phyloP scores from a whole-genome alignment of 1,140 invertebrate species.

The Caenorhabditis latens region DNA sequence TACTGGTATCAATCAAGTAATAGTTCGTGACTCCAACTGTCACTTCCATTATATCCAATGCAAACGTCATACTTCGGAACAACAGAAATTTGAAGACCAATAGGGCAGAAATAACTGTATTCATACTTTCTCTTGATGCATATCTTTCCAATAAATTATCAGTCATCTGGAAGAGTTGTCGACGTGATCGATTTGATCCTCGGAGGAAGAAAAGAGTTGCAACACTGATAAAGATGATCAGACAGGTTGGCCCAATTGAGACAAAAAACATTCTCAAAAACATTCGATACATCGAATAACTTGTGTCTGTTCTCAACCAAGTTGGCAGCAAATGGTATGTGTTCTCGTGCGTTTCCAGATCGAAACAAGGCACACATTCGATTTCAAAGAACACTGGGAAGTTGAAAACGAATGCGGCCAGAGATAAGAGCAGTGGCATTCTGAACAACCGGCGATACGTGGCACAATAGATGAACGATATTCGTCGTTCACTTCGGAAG shows the following conservation, averaged over 20 bases:
- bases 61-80: constrained; percentile 70
- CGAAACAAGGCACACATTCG: constrained; percentile 56
- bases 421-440: constrained; percentile 70
- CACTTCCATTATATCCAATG: constrained; percentile 72
- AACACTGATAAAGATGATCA: constrained; percentile 68
- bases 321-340: constrained; percentile 67
- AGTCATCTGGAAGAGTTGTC: constrained; percentile 72
- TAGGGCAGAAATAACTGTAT: constrained; percentile 72
- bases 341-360: not conserved
- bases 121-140: constrained; percentile 72
- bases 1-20: constrained; percentile 69
- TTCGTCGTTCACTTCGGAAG: constrained; percentile 70
- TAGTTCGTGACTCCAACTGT: constrained; percentile 62
- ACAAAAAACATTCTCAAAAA: constrained; percentile 70
- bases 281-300: constrained; percentile 69
- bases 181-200: constrained; percentile 69
- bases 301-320: constrained; percentile 57
- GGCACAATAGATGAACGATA: constrained; percentile 68
- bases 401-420: constrained; percentile 69
- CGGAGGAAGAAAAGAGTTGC: constrained; percentile 68
- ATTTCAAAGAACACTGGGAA: constrained; percentile 73
- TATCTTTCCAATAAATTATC: constrained; percentile 71
- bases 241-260: constrained; percentile 71
- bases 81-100: constrained; percentile 71
- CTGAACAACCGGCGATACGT: constrained; percentile 68